Evolutionary conservation across 2,797 vertebrate species (phyloP).

Genomic region (Euthynnus affinis): DNA sequence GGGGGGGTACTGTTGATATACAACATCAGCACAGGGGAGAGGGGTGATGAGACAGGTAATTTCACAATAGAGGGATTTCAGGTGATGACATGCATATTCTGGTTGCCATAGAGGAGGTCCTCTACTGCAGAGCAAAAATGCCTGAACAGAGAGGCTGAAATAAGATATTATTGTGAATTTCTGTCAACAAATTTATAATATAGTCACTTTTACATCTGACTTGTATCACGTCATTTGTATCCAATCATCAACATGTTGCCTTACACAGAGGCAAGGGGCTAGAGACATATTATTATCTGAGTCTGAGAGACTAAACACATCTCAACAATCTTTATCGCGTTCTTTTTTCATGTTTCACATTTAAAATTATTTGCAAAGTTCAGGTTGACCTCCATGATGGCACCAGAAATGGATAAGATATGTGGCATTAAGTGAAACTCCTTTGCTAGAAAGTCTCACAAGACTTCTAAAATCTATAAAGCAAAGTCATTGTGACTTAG

Average conservation of each 20-base stretch:
- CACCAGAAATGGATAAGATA: conserved; percentile 2
- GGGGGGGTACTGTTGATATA: conserved; percentile 56
- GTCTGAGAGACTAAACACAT: background rate
- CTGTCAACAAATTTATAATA: background rate
- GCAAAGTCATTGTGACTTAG: background rate
- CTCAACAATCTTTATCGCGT: background rate
- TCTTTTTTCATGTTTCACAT: background rate
- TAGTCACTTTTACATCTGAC: background rate
- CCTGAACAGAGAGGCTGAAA: background rate
- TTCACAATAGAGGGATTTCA: conserved; percentile 15
- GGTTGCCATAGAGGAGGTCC: conserved; percentile 15
- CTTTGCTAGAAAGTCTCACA: background rate
- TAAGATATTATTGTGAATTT: background rate
- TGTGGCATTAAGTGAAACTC: background rate
- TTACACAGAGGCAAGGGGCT: background rate
- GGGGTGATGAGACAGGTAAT: conserved; percentile 16
- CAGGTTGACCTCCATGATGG: conserved; percentile 13
- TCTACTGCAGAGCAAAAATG: background rate
- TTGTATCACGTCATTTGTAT: background rate
- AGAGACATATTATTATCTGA: background rate
- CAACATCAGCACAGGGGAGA: conserved; percentile 32
- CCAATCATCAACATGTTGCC: background rate
- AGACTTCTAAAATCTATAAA: background rate
- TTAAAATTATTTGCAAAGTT: background rate
- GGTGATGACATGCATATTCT: conserved; percentile 17